Percentiles rank a stretch among this genome's conserved stretches.
Evolutionary conservation across 2,888 invertebrate species (phyloP).

Genomic region (Listrodromus nycthemerus): DNA sequence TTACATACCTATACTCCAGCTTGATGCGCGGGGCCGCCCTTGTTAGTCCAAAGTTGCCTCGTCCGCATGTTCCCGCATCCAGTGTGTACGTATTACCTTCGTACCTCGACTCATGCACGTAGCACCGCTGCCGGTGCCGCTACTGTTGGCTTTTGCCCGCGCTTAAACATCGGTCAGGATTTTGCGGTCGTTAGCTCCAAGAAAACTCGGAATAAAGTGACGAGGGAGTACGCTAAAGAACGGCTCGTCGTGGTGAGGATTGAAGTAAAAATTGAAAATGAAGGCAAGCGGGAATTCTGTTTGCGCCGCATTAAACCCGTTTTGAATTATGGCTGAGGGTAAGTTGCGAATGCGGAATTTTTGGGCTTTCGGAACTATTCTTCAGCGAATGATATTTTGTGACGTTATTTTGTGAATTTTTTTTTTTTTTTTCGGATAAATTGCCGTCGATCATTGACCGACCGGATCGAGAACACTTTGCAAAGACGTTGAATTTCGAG

Average conservation of each 20-base stretch:
- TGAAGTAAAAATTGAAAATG: slow-evolving; percentile 29
- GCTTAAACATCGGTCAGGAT: slow-evolving; percentile 74
- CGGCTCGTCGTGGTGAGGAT: slow-evolving; percentile 27
- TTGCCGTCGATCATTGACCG: too few species aligned
- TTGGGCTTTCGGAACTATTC: not conserved
- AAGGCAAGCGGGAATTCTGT: not conserved
- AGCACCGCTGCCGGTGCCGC: slow-evolving; percentile 16
- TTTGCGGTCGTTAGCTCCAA: slow-evolving; percentile 73
- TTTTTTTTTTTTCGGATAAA: too few species aligned
- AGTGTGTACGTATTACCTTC: slow-evolving; percentile 25
- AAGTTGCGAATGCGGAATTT: not conserved
- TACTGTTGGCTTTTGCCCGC: slow-evolving; percentile 75
- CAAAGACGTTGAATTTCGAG: too few species aligned
- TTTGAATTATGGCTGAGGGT: not conserved
- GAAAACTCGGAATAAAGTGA: slow-evolving; percentile 71
- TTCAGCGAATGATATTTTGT: not conserved
- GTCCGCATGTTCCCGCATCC: slow-evolving; percentile 73
- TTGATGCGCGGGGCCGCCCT: slow-evolving; percentile 73
- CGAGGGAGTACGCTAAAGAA: slow-evolving; percentile 31
- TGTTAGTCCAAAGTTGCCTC: slow-evolving; percentile 82
- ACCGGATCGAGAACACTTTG: too few species aligned
- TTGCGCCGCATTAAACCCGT: not conserved
- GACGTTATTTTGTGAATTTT: not conserved
- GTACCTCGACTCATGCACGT: slow-evolving; percentile 15
- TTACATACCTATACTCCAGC: slow-evolving; percentile 75